Percentiles rank a stretch among this genome's conserved stretches.
Conservation (phyloP, 1,140 invertebrate species). For the Pseudachorutes palmiensis region DNA sequence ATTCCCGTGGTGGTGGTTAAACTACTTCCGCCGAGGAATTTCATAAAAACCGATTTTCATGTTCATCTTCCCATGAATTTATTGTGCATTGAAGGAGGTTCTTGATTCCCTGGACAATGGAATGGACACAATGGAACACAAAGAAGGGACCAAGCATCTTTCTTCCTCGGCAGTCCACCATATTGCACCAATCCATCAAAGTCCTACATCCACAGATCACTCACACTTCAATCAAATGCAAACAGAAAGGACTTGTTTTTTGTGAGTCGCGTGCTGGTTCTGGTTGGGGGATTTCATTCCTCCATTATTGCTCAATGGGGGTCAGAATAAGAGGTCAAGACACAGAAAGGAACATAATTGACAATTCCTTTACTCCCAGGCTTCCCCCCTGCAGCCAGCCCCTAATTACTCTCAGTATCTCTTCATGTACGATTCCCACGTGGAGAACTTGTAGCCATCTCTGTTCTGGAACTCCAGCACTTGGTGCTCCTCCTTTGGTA, state of each 20-base stretch:
- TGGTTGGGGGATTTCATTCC: no score
- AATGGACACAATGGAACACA: no score
- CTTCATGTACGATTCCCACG: slow-evolving; percentile 4
- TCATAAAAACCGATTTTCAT: slow-evolving; percentile 15
- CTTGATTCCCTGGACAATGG: no score
- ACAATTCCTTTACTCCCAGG: no score
- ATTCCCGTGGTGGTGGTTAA: slow-evolving; percentile 5
- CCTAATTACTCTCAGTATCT: no score
- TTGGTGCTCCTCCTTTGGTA: slow-evolving; percentile 2
- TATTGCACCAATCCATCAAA: not conserved
- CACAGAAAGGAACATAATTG: not conserved
- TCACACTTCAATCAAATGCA: not conserved
- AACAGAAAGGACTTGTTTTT: not conserved
- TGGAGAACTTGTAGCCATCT: slow-evolving; percentile 5
- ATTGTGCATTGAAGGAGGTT: not conserved
- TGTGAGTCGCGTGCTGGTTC: slow-evolving; percentile 3
- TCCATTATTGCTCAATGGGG: no score
- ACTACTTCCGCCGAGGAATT: slow-evolving; percentile 9
- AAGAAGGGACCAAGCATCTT: not conserved
- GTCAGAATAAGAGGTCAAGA: not conserved
- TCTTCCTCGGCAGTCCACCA: not conserved
- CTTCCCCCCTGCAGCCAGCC: no score
- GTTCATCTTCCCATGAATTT: slow-evolving; percentile 15
- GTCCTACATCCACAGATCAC: not conserved
- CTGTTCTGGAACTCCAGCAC: not conserved